phyloP scores from a whole-genome alignment of 37 sponge, comb jelly and placozoan genomes.

The Halichondria panicea region DNA sequence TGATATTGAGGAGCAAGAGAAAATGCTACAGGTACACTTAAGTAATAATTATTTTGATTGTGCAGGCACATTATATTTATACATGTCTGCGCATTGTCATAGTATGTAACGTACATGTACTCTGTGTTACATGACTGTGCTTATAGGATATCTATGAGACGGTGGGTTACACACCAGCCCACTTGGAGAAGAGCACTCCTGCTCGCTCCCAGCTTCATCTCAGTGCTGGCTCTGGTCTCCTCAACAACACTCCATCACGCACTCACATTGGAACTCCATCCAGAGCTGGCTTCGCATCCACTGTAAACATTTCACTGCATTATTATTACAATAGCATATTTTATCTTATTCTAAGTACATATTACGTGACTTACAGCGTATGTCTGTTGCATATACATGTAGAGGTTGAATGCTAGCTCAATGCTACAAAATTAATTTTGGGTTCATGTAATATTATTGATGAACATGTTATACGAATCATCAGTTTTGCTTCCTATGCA shows the following conservation, averaged over 20 bases:
- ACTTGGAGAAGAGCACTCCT: constrained; percentile 22
- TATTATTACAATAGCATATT: too few species aligned
- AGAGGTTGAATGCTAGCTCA: too few species aligned
- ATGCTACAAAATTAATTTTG: too few species aligned
- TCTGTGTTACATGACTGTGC: too few species aligned
- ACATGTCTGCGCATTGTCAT: too few species aligned
- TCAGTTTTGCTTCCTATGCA: not conserved
- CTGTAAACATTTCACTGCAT: too few species aligned
- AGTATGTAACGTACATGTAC: too few species aligned
- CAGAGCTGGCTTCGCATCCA: not conserved
- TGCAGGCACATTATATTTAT: not conserved
- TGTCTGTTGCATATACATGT: too few species aligned
- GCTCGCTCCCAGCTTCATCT: not conserved
- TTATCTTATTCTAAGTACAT: too few species aligned
- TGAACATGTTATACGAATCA: too few species aligned
- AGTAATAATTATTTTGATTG: not conserved
- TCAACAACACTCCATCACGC: not conserved
- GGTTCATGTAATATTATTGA: too few species aligned
- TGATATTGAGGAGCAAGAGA: constrained; percentile 54
- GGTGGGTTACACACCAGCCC: constrained; percentile 41
- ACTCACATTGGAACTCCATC: constrained; percentile 10
- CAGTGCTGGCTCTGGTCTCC: constrained; percentile 6
- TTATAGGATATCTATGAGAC: constrained; percentile 40
- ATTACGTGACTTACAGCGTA: too few species aligned
- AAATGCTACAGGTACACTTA: constrained; percentile 19